Base-by-base conservation (phyloP, 1,140 invertebrate species). In the Drosophila elegans region DNA sequence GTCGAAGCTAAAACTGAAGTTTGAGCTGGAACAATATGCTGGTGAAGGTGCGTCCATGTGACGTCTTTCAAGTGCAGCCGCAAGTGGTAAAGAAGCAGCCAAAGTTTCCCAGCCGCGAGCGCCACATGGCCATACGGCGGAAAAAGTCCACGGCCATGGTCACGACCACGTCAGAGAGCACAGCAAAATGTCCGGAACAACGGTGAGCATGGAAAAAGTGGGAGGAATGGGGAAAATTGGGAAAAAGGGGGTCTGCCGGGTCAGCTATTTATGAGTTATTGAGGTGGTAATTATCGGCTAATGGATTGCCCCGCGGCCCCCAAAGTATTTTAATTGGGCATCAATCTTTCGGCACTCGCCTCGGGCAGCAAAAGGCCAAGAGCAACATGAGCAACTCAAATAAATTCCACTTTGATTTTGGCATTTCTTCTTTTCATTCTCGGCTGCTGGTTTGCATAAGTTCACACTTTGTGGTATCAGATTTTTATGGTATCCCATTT, bases 81-180 rank as follows among this genome's bases (percentile, higher is more conserved):
- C 93, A 93, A 63, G 78, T 93, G 59, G 92, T 93, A 60, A 93
- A 93, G 78, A 95, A 95, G 75, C 94, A 94, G 44, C 94, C 95
- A 51, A 94, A 94, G 72, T 95, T 95, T 85, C 95, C 95, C 2
- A 95, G 95, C 27, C 93, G 95, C 34, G 95, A 95, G 77, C 93
- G 95, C 73, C 95, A 96, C 86, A 94, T 94, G 74, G 95, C 95
- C 45, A 93, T 95, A 27, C 92, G 95, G 41, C 92, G 94, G n/a
- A 92, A 90, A 72, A 94, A 94, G 76, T 93, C 80, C 45, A 53
- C 52, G 16, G 57, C 46, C 78, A 69, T 21, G 49, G 49, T 73
- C 64, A 62, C 45, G 69, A 68, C 51, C 36, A 32, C 42, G 41
- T 59, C 75, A 34, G 55, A 74, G 56, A 56, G 53, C 32, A n/a